Conservation (phyloP, 2,113 vertebrate species). For the Chunga burmeisteri region DNA sequence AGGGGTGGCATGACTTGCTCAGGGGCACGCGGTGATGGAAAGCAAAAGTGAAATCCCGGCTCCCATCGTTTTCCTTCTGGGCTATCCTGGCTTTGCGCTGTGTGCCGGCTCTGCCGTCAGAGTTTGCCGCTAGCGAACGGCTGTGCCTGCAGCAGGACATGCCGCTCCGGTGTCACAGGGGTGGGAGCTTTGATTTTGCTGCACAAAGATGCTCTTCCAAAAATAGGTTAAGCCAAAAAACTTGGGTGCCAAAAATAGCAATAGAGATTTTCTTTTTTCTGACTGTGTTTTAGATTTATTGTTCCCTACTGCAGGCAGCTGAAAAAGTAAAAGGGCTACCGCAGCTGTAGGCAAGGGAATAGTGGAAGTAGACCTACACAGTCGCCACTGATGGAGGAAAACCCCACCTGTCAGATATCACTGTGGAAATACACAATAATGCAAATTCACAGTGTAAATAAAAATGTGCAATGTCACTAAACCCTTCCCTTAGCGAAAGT, state of each 20-base stretch:
- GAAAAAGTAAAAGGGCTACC: background rate
- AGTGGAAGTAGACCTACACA: background rate
- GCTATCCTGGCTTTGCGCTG: background rate
- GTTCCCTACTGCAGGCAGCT: constrained; percentile 10
- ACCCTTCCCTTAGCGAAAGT: background rate
- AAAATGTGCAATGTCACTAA: background rate
- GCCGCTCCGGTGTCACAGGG: background rate
- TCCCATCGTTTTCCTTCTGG: background rate
- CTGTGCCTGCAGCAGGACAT: background rate
- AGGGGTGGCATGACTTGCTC: background rate
- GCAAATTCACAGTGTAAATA: background rate
- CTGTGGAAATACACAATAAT: background rate
- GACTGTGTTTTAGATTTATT: background rate
- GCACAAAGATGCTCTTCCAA: constrained; percentile 24
- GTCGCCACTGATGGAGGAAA: background rate
- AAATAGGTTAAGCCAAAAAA: constrained; percentile 38
- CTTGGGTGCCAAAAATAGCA: constrained; percentile 29
- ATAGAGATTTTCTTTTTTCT: background rate
- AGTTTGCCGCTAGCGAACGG: fast-evolving
- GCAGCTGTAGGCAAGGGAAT: background rate
- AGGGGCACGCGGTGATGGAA: background rate
- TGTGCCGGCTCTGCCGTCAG: fast-evolving
- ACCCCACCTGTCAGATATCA: fast-evolving
- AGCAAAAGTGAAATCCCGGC: background rate
- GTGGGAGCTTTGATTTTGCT: constrained; percentile 8